phyloP scores from a whole-genome alignment of 2,888 invertebrate species.

The Diadromus collaris region DNA sequence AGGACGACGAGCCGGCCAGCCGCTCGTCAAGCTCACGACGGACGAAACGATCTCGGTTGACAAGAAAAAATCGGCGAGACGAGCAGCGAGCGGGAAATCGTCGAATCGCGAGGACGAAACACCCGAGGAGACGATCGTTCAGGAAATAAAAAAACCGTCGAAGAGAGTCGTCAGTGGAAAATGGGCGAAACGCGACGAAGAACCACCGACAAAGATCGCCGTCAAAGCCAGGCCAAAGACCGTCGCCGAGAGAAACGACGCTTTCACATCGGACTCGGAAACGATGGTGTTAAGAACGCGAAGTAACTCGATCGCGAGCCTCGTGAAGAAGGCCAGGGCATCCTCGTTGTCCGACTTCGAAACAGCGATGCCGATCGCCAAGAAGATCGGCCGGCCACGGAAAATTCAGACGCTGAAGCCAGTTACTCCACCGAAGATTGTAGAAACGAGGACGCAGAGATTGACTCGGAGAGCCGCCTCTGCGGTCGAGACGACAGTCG shows the following conservation, averaged over 20 bases:
- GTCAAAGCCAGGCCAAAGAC: not conserved
- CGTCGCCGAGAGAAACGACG: conserved; percentile 15
- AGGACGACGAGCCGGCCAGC: not conserved
- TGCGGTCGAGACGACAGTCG: not conserved
- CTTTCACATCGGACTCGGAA: conserved; percentile 26
- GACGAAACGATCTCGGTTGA: not conserved
- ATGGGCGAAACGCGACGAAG: conserved; percentile 15
- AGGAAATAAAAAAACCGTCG: conserved; percentile 9
- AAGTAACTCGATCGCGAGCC: not conserved
- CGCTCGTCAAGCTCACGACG: not conserved
- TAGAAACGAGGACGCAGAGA: conserved; percentile 2
- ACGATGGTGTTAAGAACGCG: conserved; percentile 6
- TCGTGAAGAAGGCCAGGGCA: conserved; percentile 10
- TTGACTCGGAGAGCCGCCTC: not conserved
- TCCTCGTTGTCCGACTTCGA: conserved; percentile 24
- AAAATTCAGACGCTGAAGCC: not conserved
- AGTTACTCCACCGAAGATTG: not conserved
- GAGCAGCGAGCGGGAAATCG: too few species aligned
- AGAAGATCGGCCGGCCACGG: not conserved
- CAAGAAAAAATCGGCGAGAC: too few species aligned
- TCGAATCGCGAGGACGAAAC: too few species aligned
- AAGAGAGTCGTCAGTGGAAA: conserved; percentile 19
- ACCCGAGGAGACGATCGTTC: conserved; percentile 1
- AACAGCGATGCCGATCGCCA: not conserved
- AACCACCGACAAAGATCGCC: conserved; percentile 18